Evolutionary conservation across 2,113 vertebrate species (phyloP), one percentile per base, ranked within the genome.

Genomic region (Paracanthobrama guichenoti): DNA sequence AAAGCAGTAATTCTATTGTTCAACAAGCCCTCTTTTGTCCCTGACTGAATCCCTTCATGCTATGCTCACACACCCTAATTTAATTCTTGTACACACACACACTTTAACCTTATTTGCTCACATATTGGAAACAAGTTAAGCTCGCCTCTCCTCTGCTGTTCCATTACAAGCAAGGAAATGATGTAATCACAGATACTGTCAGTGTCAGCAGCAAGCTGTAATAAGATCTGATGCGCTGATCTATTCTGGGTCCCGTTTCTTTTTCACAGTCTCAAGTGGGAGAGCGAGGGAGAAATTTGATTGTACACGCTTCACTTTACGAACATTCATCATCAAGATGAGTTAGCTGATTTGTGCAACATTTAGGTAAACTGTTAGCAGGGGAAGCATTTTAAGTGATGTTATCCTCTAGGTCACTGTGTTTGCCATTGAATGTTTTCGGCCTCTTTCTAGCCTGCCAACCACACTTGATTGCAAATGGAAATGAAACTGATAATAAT

Each of bases 101-200:
- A 22, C 39, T 48, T 60, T 84, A 86, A 84, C 83, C 87, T 81
- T 71, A 69, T 86, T 86, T 86, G 64, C 62, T 39, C 76, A 69
- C 64, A 74, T 20, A 79, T 74, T 80, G 66, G 67, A 79, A 82
- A 55, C 50, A 77, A 71, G 82, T 84, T 79, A 71, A 86, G 69
- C 67, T 75, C n/a, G 76, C 20, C 44, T 79, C 50, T 78, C 64
- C 28, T 69, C 78, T 28, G 71, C 79, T 67, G n/a, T 82, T 48
- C 79, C 62, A 64, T 69, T 78, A 67, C 39, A 53, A 62, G 14
- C 35, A 64, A 86, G 31, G 42, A 71, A 42, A 64, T 74, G 46
- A 35, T 75, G 35, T 71, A 84, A 26, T 64, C 67, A 79, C 69
- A 80, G 62, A 73, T 64, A n/a, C 50, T 77, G 42, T 77, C 77